phyloP scores from a whole-genome alignment of 2,888 invertebrate species.

The Spialia ferax region DNA sequence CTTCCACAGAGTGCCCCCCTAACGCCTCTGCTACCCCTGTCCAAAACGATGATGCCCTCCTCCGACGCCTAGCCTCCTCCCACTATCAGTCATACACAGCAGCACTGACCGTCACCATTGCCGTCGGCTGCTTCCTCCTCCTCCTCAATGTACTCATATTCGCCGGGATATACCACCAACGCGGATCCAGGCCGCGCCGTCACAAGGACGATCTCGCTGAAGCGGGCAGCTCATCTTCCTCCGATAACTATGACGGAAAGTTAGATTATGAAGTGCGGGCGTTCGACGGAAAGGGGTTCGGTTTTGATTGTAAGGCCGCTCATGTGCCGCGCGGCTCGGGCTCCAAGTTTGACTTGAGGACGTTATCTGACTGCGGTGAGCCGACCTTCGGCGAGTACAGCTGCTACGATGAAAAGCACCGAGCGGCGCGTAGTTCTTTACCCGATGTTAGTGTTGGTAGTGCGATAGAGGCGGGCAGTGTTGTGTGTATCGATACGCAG shows the following conservation, averaged over 20 bases:
- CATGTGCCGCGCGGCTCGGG: slow-evolving; percentile 79
- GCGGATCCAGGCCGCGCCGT: slow-evolving; percentile 90
- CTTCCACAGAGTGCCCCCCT: slow-evolving; percentile 92
- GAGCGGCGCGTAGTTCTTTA: slow-evolving; percentile 86
- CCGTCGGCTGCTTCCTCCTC: slow-evolving; percentile 93
- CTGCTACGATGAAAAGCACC: slow-evolving; percentile 88
- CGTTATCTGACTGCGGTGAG: slow-evolving; percentile 84
- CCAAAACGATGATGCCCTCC: slow-evolving; percentile 89
- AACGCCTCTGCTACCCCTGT: slow-evolving; percentile 81
- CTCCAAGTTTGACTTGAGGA: slow-evolving; percentile 81
- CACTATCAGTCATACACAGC: slow-evolving; percentile 96
- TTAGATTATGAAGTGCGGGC: slow-evolving; percentile 82
- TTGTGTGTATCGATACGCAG: slow-evolving; percentile 83
- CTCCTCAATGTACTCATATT: slow-evolving; percentile 94
- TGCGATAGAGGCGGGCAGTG: slow-evolving; percentile 87
- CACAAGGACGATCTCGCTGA: slow-evolving; percentile 92
- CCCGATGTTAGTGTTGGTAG: slow-evolving; percentile 87
- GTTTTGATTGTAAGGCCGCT: slow-evolving; percentile 86
- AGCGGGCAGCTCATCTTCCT: slow-evolving; percentile 90
- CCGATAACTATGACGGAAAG: slow-evolving; percentile 88
- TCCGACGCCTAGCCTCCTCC: slow-evolving; percentile 92
- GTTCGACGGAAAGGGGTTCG: slow-evolving; percentile 84
- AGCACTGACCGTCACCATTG: slow-evolving; percentile 95
- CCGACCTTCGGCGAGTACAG: slow-evolving; percentile 89
- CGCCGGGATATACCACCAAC: slow-evolving; percentile 95